Base-by-base conservation (phyloP, 2,797 vertebrate genomes). In the Carapus acus region DNA sequence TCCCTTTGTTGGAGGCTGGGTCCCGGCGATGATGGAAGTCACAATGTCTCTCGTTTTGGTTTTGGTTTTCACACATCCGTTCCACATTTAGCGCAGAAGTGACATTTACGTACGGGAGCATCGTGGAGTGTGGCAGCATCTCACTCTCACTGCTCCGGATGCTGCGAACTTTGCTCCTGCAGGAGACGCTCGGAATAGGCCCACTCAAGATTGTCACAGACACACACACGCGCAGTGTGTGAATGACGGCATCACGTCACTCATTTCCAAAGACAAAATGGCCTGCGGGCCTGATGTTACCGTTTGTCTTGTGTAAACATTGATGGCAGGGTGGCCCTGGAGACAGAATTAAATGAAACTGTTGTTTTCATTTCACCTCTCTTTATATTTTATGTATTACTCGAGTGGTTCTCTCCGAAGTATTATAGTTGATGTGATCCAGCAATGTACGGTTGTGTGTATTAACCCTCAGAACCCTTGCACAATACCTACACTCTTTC, bases 51-150 rank as follows among this genome's bases (percentile, higher is more conserved):
- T 66, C 15, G 22, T 67, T 71, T 62, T 39, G 16, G 39, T 69
- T 76, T 71, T 62, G 41, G 16, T 42, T 69, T 76, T 77, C 42
- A 60, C 78, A 76, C 69, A 41, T 71, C 49, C 54, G 70, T 44
- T 63, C 67, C 47, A 76, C 59, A 85, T 82, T 52, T 62, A 72
- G 73, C 68, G 60, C 54, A 39, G 47, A 54, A 27, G 69, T 80
- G 79, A 43, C 48, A 74, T 76, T 78, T 84, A 49, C 64, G 72
- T 58, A 71, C 67, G 67, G 49, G 53, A 20, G 49, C 33, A 21
- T 58, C 56, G 47, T 50, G 45, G 48, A 42, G 52, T 29, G 56
- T 61, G 23, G 47, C 29, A 46, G 46, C 40, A 31, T 49, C 54
- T 18, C 46, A 1, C 2, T 60, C 1, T 8, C 57, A 34, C 29